These are phyloP conservation scores for Forficula auricularia DNA, from an alignment of 1,140 invertebrate species.

Conservation along the genomic window DNA sequence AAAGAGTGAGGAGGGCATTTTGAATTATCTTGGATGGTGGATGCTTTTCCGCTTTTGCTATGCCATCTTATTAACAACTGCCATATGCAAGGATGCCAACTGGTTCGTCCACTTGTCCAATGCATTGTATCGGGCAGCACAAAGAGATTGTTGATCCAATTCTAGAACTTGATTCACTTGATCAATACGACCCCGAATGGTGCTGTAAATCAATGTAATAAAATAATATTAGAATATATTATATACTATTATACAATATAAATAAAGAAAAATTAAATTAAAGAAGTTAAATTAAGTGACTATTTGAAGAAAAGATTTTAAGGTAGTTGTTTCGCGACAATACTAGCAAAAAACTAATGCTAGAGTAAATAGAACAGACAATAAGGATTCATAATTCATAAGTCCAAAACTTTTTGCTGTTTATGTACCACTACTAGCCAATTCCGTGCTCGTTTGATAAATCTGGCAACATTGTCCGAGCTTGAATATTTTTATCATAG, in stretches of 20 bases:
- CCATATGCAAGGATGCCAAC: conserved; percentile 68
- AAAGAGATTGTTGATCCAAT: conserved; percentile 61
- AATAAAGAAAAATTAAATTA: conserved; percentile 7
- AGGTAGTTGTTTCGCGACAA: no score
- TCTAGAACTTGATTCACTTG: conserved; percentile 91
- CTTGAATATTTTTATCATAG: no score
- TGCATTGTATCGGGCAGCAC: conserved; percentile 73
- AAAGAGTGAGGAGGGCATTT: no score
- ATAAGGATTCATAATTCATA: no score
- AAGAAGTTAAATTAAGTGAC: background rate
- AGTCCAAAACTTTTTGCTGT: no score
- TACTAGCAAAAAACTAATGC: no score
- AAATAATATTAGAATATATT: conserved; percentile 15
- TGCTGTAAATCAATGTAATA: conserved; percentile 36
- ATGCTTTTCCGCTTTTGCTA: conserved; percentile 22
- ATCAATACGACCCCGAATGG: conserved; percentile 92
- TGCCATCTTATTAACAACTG: conserved; percentile 78
- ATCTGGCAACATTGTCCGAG: no score
- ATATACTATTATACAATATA: background rate
- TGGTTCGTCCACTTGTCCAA: conserved; percentile 94
- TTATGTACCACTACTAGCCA: no score
- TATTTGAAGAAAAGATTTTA: no score
- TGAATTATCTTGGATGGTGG: no score
- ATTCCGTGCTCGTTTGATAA: no score
- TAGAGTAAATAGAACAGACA: no score